A percentile compares a stretch with the other conserved stretches of the same genome.
Conservation (phyloP, 2,888 invertebrate species). For the Eristalis intricaria region DNA sequence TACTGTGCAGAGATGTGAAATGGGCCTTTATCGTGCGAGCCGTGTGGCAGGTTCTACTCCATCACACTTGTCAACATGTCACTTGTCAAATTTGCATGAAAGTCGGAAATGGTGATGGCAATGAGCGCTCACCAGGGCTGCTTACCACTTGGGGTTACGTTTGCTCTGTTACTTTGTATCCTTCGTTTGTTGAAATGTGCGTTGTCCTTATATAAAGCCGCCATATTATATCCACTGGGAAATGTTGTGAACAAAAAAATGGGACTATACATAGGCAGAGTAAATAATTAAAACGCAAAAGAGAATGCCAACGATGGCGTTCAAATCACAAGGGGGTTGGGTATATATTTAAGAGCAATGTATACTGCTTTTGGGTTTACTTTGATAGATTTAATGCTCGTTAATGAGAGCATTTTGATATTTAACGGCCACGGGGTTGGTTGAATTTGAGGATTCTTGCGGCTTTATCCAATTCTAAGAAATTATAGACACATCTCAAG, state of each 20-base stretch:
- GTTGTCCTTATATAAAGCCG: slow-evolving; percentile 25
- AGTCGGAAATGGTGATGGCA: slow-evolving; percentile 54
- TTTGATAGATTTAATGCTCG: background rate
- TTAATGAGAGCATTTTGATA: background rate
- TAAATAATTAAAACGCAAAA: slow-evolving; percentile 17
- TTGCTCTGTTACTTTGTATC: slow-evolving; percentile 7
- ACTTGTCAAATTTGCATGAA: slow-evolving; percentile 78
- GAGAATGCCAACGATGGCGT: background rate
- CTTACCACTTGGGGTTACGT: slow-evolving; percentile 48
- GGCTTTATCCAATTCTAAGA: too few species aligned
- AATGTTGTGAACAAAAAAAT: slow-evolving; percentile 15
- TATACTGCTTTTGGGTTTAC: background rate
- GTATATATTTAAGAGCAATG: background rate
- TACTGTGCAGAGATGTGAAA: slow-evolving; percentile 72
- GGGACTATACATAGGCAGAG: background rate
- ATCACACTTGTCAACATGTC: slow-evolving; percentile 79
- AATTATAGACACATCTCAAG: too few species aligned
- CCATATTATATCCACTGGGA: slow-evolving; percentile 40
- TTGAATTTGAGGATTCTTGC: too few species aligned
- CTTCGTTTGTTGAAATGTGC: slow-evolving; percentile 14
- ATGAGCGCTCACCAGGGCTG: slow-evolving; percentile 41
- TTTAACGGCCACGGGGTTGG: too few species aligned
- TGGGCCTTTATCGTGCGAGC: slow-evolving; percentile 72
- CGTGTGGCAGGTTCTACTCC: slow-evolving; percentile 74
- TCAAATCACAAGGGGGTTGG: slow-evolving; percentile 4